These are phyloP conservation scores for Enoplosus armatus DNA, from an alignment of 2,797 vertebrate genomes.

Conservation along the genomic window DNA sequence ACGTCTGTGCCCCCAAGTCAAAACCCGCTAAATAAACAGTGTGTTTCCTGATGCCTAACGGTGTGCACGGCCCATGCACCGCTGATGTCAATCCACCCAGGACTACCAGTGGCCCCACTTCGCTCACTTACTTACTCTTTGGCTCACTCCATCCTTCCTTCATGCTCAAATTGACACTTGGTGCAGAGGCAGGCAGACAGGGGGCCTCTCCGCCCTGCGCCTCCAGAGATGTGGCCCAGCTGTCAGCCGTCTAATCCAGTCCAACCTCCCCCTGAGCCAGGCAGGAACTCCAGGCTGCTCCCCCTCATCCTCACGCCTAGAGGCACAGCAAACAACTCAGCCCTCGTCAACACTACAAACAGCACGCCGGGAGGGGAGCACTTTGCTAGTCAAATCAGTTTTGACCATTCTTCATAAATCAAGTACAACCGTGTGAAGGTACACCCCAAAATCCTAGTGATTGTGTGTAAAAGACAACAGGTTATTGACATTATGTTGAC, in stretches of 20 bases:
- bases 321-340: conserved; percentile 77
- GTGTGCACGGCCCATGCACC: conserved; percentile 82
- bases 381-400: conserved; percentile 79
- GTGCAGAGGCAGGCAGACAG: conserved; percentile 84
- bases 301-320: conserved; percentile 76
- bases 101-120: conserved; percentile 80
- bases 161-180: conserved; percentile 87
- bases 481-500: conserved; percentile 18
- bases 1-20: conserved; percentile 67
- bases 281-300: conserved; percentile 79
- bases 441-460: conserved; percentile 25
- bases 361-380: conserved; percentile 67
- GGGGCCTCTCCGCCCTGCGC: conserved; percentile 79
- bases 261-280: conserved; percentile 84
- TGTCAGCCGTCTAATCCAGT: conserved; percentile 88
- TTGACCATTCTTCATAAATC: conserved; percentile 74
- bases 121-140: conserved; percentile 82
- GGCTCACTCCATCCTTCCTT: conserved; percentile 83
- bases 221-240: conserved; percentile 88
- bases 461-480: conserved; percentile 41
- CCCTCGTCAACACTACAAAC: conserved; percentile 68
- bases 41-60: conserved; percentile 84
- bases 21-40: conserved; percentile 79
- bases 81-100: conserved; percentile 82
- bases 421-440: conserved; percentile 43